phyloP scores from a whole-genome alignment of 2,113 vertebrate species.

The Xiphias gladius region DNA sequence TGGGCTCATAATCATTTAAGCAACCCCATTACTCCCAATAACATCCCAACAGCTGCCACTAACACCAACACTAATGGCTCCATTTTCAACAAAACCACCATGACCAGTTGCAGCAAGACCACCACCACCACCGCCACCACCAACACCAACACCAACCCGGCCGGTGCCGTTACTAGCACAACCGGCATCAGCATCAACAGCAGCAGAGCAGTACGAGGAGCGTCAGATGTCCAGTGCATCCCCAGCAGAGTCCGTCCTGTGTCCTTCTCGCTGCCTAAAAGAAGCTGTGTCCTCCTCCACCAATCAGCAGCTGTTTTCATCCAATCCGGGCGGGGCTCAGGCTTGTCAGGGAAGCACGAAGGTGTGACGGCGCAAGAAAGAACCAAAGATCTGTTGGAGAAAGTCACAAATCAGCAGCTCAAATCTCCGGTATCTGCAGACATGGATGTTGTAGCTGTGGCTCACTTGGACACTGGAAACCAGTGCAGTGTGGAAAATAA shows the following conservation, averaged over 20 bases:
- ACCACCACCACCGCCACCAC: background rate
- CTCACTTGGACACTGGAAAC: constrained; percentile 53
- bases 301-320: constrained; percentile 78
- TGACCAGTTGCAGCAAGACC: constrained; percentile 4
- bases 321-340: constrained; percentile 57
- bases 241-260: constrained; percentile 69
- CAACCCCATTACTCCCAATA: constrained; percentile 30
- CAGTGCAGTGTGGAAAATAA: constrained; percentile 51
- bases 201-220: background rate
- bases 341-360: constrained; percentile 46
- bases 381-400: constrained; percentile 36
- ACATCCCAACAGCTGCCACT: constrained; percentile 22
- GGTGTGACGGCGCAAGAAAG: constrained; percentile 10
- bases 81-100: constrained; percentile 19
- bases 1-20: constrained; percentile 52
- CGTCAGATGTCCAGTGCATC: background rate
- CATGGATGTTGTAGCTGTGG: background rate
- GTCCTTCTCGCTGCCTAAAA: constrained; percentile 79
- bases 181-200: background rate
- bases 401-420: constrained; percentile 31
- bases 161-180: background rate
- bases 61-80: constrained; percentile 1
- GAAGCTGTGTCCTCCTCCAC: constrained; percentile 76
- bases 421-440: constrained; percentile 35
- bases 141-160: background rate